Base-by-base conservation (phyloP, 2,888 invertebrate genomes). In the Prionchulus punctatus region DNA sequence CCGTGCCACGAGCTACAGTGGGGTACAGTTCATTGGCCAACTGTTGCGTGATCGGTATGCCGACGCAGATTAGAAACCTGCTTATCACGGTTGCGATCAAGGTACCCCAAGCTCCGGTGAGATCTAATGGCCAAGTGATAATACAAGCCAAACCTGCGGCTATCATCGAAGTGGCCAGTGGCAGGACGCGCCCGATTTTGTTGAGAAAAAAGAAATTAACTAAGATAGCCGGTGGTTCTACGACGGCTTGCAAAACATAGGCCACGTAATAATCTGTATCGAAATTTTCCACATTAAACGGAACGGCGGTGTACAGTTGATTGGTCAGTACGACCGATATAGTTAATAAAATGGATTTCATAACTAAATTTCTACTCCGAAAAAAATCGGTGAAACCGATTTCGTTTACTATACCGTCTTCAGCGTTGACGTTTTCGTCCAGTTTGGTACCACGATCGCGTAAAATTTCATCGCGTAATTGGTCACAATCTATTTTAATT, bases 221-320 rank as follows among this genome's bases (percentile, higher is more conserved):
- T 4, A 54, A 3, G 27, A 43, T 56, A 25, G 56, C 56, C 23
- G 56, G 56, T 2, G 43, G 28, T 31, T 56, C 56, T 3, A 56
- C 30, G 26, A 43, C 25, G 43, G 52, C 4, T 4, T 28, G 27
- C 2, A 47, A n/a, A 18, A 21, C 7, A n/a, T 30, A 55, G 42
- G 49, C 49, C 25, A 42, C 50, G 27, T 31, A 49, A n/a, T 36
- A 27, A 30, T 55, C 49, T 25, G 26, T 49, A 2, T 25, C 31
- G 2, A 55, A 23, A 21, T 55, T 55, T 18, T 51, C 55, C 12
- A 43, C 23, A 30, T 55, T 55, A 36, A 47, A 55, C 4, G 55
- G 30, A 18, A 55, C 49, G 21, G 48, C 23, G 31, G 2, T 25
- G 49, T 55, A 55, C 28, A 31, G 26, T 26, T 42, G 7, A 21